Conservation (phyloP, 2,797 vertebrate species). For the Poecilia wingei region DNA sequence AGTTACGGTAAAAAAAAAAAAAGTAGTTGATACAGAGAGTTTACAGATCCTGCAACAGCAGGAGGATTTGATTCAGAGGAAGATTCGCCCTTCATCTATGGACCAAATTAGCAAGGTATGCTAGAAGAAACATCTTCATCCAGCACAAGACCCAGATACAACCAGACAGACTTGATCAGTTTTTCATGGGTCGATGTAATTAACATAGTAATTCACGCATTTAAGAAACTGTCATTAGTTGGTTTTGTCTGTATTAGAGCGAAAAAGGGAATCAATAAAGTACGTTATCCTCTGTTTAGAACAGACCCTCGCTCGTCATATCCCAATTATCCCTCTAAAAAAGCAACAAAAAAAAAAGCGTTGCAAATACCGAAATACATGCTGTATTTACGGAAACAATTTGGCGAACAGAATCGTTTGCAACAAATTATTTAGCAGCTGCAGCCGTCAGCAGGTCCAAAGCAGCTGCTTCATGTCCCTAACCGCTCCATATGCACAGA, state of each 20-base stretch:
- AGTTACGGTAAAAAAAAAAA: background rate
- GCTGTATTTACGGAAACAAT: conserved; percentile 52
- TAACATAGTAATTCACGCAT: background rate
- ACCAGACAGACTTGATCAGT: background rate
- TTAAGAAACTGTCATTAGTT: background rate
- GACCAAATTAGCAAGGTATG: background rate
- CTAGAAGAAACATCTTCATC: background rate
- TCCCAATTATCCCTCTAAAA: conserved; percentile 17
- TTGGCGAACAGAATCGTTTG: conserved; percentile 62
- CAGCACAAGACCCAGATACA: background rate
- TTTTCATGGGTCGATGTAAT: background rate
- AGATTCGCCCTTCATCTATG: background rate
- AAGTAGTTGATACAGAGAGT: background rate
- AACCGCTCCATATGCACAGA: conserved; percentile 45
- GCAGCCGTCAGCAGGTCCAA: conserved; percentile 34
- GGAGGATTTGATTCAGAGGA: background rate
- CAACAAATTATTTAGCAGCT: conserved; percentile 72
- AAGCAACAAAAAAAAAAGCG: conserved; percentile 10
- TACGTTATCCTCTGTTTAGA: background rate
- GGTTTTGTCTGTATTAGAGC: background rate
- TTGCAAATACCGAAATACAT: conserved; percentile 18
- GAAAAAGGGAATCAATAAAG: background rate
- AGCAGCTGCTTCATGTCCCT: conserved; percentile 29
- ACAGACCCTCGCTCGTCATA: background rate
- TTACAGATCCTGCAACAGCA: background rate